Percentiles rank a stretch among this genome's conserved stretches.
These are phyloP conservation scores for Otocyon megalotis DNA, from an alignment of 2,113 vertebrate species.

Conservation along the genomic window DNA sequence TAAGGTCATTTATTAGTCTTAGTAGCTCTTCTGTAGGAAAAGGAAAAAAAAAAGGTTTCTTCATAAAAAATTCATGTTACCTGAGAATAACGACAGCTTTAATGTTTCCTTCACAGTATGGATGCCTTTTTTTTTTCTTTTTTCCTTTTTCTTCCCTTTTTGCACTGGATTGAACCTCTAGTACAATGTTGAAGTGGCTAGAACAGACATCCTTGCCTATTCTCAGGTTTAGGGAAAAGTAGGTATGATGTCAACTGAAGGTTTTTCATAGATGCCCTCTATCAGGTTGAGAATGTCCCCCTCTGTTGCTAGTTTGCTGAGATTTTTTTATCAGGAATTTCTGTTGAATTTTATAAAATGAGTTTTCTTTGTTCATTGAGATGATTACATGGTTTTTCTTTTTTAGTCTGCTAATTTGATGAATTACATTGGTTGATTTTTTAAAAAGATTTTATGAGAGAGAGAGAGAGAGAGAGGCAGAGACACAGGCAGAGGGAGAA, in stretches of 20 bases:
- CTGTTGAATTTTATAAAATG: constrained; percentile 8
- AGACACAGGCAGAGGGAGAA: too few relatives aligned
- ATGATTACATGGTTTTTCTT: not conserved
- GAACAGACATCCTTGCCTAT: not conserved
- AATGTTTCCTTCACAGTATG: not conserved
- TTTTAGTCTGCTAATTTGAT: not conserved
- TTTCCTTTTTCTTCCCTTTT: not conserved
- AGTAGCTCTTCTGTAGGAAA: not conserved
- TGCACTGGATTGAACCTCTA: not conserved
- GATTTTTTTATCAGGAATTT: not conserved
- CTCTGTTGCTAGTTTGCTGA: not conserved
- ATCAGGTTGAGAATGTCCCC: not conserved
- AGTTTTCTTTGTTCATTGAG: not conserved
- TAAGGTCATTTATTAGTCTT: not conserved
- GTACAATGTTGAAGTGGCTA: not conserved
- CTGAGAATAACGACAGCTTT: not conserved
- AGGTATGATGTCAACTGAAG: not conserved
- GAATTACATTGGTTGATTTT: not conserved
- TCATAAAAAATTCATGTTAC: not conserved
- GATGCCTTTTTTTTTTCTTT: not conserved
- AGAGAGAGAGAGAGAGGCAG: too few relatives aligned
- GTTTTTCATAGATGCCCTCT: not conserved
- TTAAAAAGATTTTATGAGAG: too few relatives aligned
- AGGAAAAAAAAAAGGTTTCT: not conserved
- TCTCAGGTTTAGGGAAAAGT: not conserved